These are phyloP conservation scores for Chloebia gouldiae DNA, from an alignment of 2,113 vertebrate genomes.

Conservation along the genomic window DNA sequence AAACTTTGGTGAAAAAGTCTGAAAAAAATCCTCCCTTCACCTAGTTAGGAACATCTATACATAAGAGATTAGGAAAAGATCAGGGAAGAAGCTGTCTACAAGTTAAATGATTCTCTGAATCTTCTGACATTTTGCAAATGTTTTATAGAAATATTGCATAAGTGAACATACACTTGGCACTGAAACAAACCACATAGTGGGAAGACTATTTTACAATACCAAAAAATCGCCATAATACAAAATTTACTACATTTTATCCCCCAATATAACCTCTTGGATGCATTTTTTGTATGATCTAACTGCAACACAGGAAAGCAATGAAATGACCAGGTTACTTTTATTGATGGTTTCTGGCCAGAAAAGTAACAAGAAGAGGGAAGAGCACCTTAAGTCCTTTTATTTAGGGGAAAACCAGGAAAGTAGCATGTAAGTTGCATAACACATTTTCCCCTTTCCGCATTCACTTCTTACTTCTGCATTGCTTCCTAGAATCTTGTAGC, in stretches of 20 bases:
- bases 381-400: neutral
- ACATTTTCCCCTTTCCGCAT: neutral
- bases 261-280: neutral
- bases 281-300: neutral
- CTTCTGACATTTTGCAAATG: neutral
- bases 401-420: neutral
- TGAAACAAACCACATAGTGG: neutral
- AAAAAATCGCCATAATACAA: neutral
- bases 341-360: neutral
- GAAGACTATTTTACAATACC: neutral
- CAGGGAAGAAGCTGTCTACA: neutral
- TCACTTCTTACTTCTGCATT: neutral
- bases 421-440: neutral
- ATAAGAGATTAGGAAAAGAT: neutral
- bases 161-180: neutral
- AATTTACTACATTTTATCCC: neutral
- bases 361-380: neutral
- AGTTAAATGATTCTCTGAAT: neutral
- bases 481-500: neutral
- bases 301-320: neutral
- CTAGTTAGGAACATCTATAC: neutral
- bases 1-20: neutral
- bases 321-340: neutral
- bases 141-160: neutral
- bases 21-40: neutral